A percentile compares a stretch with the other conserved stretches of the same genome.
These are phyloP conservation scores for Clunio marinus DNA, from an alignment of 2,888 invertebrate species.

Conservation along the genomic window DNA sequence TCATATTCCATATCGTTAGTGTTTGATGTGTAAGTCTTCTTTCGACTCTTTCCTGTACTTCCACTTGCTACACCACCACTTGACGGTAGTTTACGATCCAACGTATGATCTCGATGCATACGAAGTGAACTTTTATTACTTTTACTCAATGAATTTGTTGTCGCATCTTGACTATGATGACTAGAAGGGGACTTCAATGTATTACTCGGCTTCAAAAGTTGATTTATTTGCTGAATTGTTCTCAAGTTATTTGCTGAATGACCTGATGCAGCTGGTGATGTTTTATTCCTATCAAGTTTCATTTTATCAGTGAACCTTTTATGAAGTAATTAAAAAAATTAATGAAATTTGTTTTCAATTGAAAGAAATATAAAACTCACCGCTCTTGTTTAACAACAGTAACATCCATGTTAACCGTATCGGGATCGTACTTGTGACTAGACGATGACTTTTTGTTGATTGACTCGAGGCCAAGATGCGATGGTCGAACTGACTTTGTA, in stretches of 20 bases:
- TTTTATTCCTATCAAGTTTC: constrained; percentile 41
- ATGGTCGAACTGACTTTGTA: constrained; percentile 40
- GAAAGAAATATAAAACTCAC: constrained; percentile 10
- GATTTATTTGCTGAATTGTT: constrained; percentile 41
- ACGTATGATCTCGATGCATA: constrained; percentile 41
- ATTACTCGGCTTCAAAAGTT: constrained; percentile 40
- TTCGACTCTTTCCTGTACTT: constrained; percentile 29
- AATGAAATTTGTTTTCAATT: background rate
- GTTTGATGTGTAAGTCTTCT: constrained; percentile 43
- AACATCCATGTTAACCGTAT: constrained; percentile 42
- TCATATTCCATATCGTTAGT: constrained; percentile 55
- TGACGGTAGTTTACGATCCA: constrained; percentile 41
- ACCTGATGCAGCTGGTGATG: constrained; percentile 32
- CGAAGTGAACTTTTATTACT: constrained; percentile 16
- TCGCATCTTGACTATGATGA: constrained; percentile 43
- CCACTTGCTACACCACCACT: constrained; percentile 39
- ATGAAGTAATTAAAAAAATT: background rate
- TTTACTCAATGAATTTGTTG: constrained; percentile 44
- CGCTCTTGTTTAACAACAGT: constrained; percentile 42
- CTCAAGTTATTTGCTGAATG: constrained; percentile 33
- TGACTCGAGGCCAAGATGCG: constrained; percentile 38
- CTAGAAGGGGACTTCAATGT: constrained; percentile 40
- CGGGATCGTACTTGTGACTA: constrained; percentile 43
- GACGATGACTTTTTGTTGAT: constrained; percentile 40
- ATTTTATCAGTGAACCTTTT: constrained; percentile 42